Base-by-base conservation (phyloP, 2,797 vertebrate genomes). In the Dendrocincla tyrannina region DNA sequence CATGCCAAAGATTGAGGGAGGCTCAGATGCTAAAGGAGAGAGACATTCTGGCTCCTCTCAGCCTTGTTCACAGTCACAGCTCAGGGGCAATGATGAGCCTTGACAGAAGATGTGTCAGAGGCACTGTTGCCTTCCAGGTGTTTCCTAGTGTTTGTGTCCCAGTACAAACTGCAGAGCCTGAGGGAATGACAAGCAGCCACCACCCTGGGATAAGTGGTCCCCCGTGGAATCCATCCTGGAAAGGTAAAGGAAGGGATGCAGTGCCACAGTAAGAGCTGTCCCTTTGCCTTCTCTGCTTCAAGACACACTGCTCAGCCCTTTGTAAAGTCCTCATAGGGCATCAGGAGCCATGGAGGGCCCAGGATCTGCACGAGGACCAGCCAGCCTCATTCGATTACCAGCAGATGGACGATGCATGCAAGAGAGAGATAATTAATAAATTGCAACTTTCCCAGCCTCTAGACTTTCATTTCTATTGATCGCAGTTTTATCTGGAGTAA, bases 381-480 rank as follows among this genome's bases (percentile, higher is more conserved):
- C 11, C 62, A 10, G 13, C 55, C 89, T 58, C 17, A 0, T 68
- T 70, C 74, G 82, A 91, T 95, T 92, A 75, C 44, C 74, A 69
- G 70, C 93, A 95, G 96, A 98, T 73, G 92, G 95, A 96, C 79
- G 91, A 97, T 93, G 95, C 96, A 93, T 27, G 70, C 94, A 82
- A 25, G 80, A 93, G 86, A 87, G 91, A 74, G 79, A 93, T 94
- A 97, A 98, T 97, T 97, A 98, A 98, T 98, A 97, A 97, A 97
- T 97, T 97, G 97, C 62, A 84, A 96, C 97, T 98, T 97, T 97
- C 89, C 94, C 90, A 88, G 92, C 56, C 44, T 89, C 82, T 95
- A 96, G 96, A 79, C 84, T 97, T 96, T 28, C 68, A 68, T 97
- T 96, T 85, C 95, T 96, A 98, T 98, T 98, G 98, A 98, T 98